phyloP scores from a whole-genome alignment of 2,113 vertebrate species.

The Sphaerodactylus townsendi region DNA sequence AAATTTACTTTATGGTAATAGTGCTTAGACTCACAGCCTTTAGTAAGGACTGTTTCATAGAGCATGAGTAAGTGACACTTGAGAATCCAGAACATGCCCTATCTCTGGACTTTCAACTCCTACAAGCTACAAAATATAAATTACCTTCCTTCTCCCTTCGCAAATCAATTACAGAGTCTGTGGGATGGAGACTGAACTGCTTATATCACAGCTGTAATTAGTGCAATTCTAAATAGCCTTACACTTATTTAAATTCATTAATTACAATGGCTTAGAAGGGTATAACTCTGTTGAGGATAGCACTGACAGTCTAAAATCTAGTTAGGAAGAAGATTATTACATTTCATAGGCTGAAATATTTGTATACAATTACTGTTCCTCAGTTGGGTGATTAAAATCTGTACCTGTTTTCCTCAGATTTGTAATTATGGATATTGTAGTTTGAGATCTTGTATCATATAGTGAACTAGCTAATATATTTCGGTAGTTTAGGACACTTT shows the following conservation, averaged over 20 bases:
- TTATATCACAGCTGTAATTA: no score
- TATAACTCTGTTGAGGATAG: no score
- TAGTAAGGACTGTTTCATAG: neutral
- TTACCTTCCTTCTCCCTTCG: neutral
- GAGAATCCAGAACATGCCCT: neutral
- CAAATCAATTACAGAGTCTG: no score
- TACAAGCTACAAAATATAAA: neutral
- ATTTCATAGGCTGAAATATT: neutral
- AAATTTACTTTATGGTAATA: neutral
- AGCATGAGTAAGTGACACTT: neutral
- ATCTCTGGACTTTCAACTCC: neutral
- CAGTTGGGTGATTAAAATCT: neutral
- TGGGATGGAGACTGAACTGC: no score
- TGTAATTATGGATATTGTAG: neutral
- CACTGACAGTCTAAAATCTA: neutral
- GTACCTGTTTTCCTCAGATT: neutral
- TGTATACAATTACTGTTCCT: neutral
- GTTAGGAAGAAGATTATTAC: neutral
- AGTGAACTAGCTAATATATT: neutral
- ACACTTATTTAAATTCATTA: no score
- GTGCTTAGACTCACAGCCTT: neutral
- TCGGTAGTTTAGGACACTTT: neutral
- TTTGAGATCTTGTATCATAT: neutral
- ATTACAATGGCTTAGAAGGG: no score
- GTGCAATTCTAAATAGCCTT: no score